A percentile compares a stretch with the other conserved stretches of the same genome.
Evolutionary conservation across 1,140 invertebrate species (phyloP).

Genomic region (Bilobella aurantiaca): DNA sequence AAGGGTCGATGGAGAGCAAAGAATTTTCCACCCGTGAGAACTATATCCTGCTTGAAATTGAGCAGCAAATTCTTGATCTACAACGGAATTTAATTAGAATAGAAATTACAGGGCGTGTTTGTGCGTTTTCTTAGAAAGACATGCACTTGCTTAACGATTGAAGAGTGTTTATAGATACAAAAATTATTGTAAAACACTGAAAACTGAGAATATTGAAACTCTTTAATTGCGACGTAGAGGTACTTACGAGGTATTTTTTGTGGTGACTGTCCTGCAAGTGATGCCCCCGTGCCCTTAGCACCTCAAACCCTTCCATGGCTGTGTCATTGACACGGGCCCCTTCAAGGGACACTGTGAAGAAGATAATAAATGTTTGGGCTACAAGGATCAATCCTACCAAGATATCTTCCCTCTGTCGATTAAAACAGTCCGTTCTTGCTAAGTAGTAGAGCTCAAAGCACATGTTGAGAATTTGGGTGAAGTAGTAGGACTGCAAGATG

Average conservation of each 20-base stretch:
- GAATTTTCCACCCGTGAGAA: conserved; percentile 30
- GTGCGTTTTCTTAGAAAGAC: no score
- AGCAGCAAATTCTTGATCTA: conserved; percentile 23
- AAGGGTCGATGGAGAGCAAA: conserved; percentile 30
- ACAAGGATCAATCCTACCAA: conserved; percentile 17
- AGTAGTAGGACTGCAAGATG: conserved; percentile 31
- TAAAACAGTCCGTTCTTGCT: conserved; percentile 16
- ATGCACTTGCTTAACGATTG: neutral
- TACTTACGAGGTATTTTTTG: conserved; percentile 25
- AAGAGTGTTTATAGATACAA: no score
- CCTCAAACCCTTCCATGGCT: conserved; percentile 23
- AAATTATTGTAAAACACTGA: no score
- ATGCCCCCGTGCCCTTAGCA: conserved; percentile 12
- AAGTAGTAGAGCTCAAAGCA: conserved; percentile 34
- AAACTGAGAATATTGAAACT: no score
- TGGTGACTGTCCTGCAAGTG: conserved; percentile 11
- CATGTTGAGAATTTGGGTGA: conserved; percentile 28
- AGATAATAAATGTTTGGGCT: conserved; percentile 27
- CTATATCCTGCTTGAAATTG: conserved; percentile 22
- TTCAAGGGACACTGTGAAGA: conserved; percentile 27
- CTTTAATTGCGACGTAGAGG: neutral
- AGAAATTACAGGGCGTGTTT: no score
- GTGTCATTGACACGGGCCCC: conserved; percentile 25
- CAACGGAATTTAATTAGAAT: neutral
- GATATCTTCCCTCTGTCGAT: conserved; percentile 12